Evolutionary conservation across 30 jellyfish, hydroid and myxozoan genomes (phyloP).

Genomic region (Aurelia coerulea): DNA sequence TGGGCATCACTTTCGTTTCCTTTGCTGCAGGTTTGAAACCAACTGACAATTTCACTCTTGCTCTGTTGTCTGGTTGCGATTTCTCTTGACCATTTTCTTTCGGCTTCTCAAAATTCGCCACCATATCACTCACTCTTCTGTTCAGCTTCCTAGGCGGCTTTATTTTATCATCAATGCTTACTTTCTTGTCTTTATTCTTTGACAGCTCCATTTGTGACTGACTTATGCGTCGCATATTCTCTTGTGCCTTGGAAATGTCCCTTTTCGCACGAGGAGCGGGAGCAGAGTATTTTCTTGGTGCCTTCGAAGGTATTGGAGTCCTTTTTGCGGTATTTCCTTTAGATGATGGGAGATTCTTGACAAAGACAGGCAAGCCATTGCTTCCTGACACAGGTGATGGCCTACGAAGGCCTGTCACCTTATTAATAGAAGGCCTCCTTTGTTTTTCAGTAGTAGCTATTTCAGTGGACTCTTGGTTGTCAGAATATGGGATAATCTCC

Average conservation of each 20-base stretch:
- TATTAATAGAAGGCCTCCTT: neutral
- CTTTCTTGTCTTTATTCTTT: neutral
- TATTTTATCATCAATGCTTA: conserved; percentile 25
- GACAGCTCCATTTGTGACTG: conserved; percentile 23
- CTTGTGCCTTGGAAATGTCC: conserved; percentile 17
- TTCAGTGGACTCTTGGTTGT: too few species aligned
- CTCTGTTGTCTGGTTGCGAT: neutral
- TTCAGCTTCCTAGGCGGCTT: conserved; percentile 52
- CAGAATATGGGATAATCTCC: too few species aligned
- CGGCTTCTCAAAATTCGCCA: conserved; percentile 70
- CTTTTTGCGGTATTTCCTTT: neutral
- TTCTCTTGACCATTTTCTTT: conserved; percentile 7
- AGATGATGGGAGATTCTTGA: neutral
- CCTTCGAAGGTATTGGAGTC: conserved; percentile 1
- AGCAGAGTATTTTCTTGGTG: conserved; percentile 23
- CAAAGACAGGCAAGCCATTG: conserved; percentile 23
- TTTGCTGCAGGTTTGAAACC: neutral
- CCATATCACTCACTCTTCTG: conserved; percentile 68
- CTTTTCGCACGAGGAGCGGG: neutral
- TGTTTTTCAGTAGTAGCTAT: neutral
- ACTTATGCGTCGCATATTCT: conserved; percentile 15
- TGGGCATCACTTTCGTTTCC: neutral
- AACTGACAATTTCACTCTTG: neutral
- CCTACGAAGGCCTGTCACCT: neutral
- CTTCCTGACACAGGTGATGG: neutral